Conservation (phyloP, 2,113 vertebrate genomes). For the Hipposideros armiger region DNA sequence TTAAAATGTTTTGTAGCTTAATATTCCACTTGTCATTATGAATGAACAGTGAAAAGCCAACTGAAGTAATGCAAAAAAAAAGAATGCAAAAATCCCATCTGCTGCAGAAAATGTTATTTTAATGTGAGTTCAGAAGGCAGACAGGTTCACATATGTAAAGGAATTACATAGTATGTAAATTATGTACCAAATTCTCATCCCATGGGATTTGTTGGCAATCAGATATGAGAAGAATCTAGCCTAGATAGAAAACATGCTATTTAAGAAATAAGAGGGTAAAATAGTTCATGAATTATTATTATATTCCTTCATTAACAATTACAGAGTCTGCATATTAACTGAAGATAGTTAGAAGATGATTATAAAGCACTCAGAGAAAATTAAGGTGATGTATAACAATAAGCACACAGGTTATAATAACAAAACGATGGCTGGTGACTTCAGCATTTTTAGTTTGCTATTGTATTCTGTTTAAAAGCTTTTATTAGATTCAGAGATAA, state of each 20-base stretch:
- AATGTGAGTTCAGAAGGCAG: neutral
- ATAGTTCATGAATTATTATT: slow-evolving; percentile 8
- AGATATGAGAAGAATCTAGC: neutral
- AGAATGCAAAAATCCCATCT: neutral
- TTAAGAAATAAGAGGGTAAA: neutral
- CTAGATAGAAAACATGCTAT: slow-evolving; percentile 43
- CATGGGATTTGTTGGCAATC: neutral
- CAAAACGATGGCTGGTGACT: slow-evolving; percentile 14
- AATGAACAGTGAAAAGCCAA: neutral
- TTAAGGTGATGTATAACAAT: slow-evolving; percentile 8
- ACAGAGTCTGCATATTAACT: slow-evolving; percentile 26
- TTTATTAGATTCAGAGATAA: slow-evolving; percentile 56
- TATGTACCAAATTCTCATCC: neutral
- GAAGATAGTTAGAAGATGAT: slow-evolving; percentile 23
- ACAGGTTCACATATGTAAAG: slow-evolving; percentile 7
- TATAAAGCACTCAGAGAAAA: slow-evolving; percentile 47
- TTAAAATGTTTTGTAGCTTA: slow-evolving; percentile 53
- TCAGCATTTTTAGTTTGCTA: slow-evolving; percentile 32
- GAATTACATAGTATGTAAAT: neutral
- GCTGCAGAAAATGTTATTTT: slow-evolving; percentile 9
- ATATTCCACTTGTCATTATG: slow-evolving; percentile 62
- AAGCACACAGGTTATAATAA: slow-evolving; percentile 23
- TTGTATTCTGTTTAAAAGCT: slow-evolving; percentile 47
- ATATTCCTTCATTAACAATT: slow-evolving; percentile 35
- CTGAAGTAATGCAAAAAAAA: neutral